These are phyloP conservation scores for Pelobates fuscus DNA, from an alignment of 2,113 vertebrate species.

Conservation along the genomic window DNA sequence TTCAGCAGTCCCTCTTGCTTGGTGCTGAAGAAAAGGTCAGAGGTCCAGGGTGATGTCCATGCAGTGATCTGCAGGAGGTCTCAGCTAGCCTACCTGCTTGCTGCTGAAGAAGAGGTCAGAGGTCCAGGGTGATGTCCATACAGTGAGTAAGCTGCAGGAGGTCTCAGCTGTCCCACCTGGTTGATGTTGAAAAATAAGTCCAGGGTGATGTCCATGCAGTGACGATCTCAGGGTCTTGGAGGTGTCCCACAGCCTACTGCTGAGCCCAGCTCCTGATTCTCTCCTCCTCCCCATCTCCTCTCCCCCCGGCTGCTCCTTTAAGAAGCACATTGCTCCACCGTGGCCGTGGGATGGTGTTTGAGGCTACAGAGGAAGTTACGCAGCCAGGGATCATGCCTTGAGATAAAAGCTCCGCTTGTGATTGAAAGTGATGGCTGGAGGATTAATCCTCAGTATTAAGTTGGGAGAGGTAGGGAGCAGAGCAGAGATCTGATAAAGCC, in stretches of 20 bases:
- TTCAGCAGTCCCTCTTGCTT: no score
- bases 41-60: neutral
- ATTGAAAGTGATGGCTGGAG: constrained; percentile 88
- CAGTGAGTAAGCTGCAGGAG: neutral
- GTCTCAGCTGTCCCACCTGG: no score
- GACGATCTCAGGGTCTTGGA: neutral
- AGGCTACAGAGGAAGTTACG: constrained; percentile 83
- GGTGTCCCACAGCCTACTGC: neutral
- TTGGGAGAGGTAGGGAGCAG: constrained; percentile 58
- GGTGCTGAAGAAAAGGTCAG: neutral
- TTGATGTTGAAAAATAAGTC: no score
- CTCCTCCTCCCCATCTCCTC: constrained; percentile 43
- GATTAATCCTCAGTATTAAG: constrained; percentile 86
- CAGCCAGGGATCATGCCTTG: constrained; percentile 80
- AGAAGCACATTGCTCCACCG: constrained; percentile 70
- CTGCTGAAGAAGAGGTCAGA: neutral
- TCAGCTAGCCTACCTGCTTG: neutral
- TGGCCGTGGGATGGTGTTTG: constrained; percentile 71
- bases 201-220: no score
- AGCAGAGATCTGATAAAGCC: constrained; percentile 71
- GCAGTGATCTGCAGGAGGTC: neutral
- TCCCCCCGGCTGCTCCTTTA: constrained; percentile 78
- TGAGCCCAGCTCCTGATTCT: constrained; percentile 3
- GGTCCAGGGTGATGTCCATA: neutral
- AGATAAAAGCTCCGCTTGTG: constrained; percentile 89